Base-by-base conservation (phyloP, 1,140 invertebrate species). In the Leptinotarsa undecemlineata region DNA sequence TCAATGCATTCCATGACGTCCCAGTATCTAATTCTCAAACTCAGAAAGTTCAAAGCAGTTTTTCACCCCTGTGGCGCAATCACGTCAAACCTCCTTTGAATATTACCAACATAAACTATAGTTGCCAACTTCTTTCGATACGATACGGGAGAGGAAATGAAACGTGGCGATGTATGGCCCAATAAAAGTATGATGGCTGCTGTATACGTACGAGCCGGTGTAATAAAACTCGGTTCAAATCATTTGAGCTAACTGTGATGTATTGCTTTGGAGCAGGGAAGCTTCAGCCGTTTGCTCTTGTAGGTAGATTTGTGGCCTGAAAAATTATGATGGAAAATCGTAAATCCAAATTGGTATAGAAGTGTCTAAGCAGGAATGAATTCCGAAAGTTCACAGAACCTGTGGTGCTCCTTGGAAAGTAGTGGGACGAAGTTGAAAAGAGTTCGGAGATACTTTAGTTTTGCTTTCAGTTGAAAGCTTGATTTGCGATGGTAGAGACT, bases 201-300 rank as follows among this genome's bases (percentile, higher is more conserved):
- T 57, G n/a, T 57, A 57, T 57, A 57, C 14, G 51, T 15, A 17
- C n/a, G 4, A 57, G 51, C n/a, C 17, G 51, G 51, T 1, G 15
- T 57, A 5, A 57, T 57, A 57, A 57, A 57, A 57, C 51, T 19
- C 15, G 51, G 15, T 57, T 57, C 14, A 57, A 57, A 57, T 57
- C 51, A 57, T 57, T 57, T 57, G 51, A 15, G 51, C 17, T 57
- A 57, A 57, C 51, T 57, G n/a, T 57, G 51, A 57, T 57, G 51
- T 57, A 57, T 15, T 57, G 51, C 8, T 57, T 42, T 42, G 33
- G 8, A 11, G 33, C 33, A 42, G 33, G 8, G 33, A 42, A 11
- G 33, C 2, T 42, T 11, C 33, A 42, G 33, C 33, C 8, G 33
- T 42, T 42, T 42, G 8, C 33, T 8, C 6, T 11, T 26, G 26